Conservation (phyloP, 2,113 vertebrate species). For the human region GRCh38 chr18:28624501-28625000, state of each 20-base stretch:
- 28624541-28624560: background rate
- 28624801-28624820: background rate
- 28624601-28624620: background rate
- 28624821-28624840: background rate
- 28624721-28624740: background rate
- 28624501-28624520: background rate
- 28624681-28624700: background rate
- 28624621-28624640: background rate
- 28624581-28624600: background rate
- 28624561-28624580: background rate
- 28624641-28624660: background rate
- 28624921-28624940: background rate
- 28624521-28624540: background rate
- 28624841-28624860: background rate
- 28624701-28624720: background rate
- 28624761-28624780: background rate
- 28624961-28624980: too few species aligned
- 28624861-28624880: background rate
- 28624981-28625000: background rate
- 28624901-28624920: background rate
- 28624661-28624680: background rate
- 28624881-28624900: background rate
- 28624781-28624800: background rate
- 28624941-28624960: background rate
- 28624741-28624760: background rate